Conservation (phyloP, 2,113 vertebrate species). For the Aldabrachelys gigantea region DNA sequence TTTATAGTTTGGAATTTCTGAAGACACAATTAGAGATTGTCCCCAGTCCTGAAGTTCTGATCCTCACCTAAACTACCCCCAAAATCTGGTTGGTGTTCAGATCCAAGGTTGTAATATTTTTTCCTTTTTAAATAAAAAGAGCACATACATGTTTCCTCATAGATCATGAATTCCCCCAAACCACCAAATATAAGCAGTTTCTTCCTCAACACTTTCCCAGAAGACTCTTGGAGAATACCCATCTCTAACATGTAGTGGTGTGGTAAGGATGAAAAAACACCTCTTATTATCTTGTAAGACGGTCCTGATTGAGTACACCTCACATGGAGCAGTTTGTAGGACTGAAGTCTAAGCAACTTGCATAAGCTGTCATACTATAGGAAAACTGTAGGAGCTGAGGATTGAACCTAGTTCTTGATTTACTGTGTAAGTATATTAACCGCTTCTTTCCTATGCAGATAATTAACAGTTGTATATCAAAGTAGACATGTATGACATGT, state of each 20-base stretch:
- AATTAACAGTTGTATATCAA: neutral
- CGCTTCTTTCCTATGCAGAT: neutral
- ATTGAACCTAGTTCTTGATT: neutral
- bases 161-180: neutral
- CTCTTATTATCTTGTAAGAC: neutral
- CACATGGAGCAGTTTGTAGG: constrained; percentile 8
- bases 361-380: neutral
- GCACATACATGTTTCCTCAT: neutral
- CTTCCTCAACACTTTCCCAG: no score
- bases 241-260: no score
- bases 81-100: neutral
- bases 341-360: neutral
- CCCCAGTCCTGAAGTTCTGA: neutral
- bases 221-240: no score
- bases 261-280: no score
- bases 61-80: neutral
- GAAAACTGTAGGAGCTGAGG: neutral
- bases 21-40: neutral
- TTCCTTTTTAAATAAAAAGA: neutral
- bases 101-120: neutral
- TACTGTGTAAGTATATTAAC: neutral
- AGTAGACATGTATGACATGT: neutral
- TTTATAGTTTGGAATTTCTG: neutral
- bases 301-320: neutral
- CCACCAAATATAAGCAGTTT: neutral